Evolutionary conservation across 2,888 invertebrate species (phyloP), one percentile per base, ranked within the genome.

Genomic region (Zaprionus obscuricornis): DNA sequence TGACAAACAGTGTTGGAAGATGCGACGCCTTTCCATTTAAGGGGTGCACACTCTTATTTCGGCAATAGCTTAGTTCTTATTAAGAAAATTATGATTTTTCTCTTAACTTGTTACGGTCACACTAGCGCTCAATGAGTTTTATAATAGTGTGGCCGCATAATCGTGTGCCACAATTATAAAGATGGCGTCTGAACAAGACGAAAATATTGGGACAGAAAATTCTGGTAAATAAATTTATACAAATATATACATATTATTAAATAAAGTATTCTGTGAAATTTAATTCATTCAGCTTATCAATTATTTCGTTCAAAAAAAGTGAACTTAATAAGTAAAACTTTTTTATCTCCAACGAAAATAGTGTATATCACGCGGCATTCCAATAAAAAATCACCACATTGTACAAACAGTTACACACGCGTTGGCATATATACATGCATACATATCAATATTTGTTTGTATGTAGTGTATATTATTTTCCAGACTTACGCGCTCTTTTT

Each of bases 151-250:
- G 57, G 39, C 72, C 49, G 33, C 52, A 58, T 29, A 42, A 11
- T 5, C 11, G n/a, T 45, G 13, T 68, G 46, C 49, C 69, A 70
- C 69, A 50, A 69, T 33, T 57, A 57, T 77, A 83, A 88, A 90
- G 76, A 90, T 90, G 90, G 91, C 91, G 89, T 90, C 90, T 69
- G 75, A 84, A 65, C 87, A 88, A 72, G 89, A 89, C 75, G 89
- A 88, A 76, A 88, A 87, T 85, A 84, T 87, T 85, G 77, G 81
- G 56, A 75, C 75, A 55, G 88, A 88, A 81, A 88, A 85, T 83
- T 85, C 86, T 71, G 90, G 90, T 90, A 85, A 81, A 67, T 64
- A 50, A 29, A 47, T 33, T 42, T 17, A 45, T 3, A 6, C 29
- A 24, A 31, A 3, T 13, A 39, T 45, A 26, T 47, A 43, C 6